Conservation (phyloP, 92 coral and sea anemone genomes). For the Heliopora coerulea region DNA sequence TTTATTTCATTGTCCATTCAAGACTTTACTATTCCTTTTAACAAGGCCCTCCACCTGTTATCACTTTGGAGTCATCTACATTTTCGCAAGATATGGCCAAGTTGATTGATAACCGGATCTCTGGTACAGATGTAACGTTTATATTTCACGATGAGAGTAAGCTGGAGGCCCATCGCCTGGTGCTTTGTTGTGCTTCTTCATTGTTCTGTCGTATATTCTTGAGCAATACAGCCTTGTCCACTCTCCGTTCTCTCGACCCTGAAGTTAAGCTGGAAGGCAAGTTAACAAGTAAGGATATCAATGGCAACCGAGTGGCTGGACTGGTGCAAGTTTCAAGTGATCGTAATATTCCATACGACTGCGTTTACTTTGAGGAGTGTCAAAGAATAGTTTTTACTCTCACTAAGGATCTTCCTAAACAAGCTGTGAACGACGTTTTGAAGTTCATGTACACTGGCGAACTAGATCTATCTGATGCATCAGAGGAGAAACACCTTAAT, state of each 20-base stretch:
- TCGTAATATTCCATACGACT: constrained; percentile 34
- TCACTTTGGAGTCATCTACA: constrained; percentile 59
- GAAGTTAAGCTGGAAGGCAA: constrained; percentile 18
- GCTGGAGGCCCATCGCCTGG: constrained; percentile 67
- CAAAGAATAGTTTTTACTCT: constrained; percentile 15
- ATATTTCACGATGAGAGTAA: constrained; percentile 53
- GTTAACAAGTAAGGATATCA: constrained; percentile 36
- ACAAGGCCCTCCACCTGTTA: constrained; percentile 68
- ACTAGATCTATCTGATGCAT: constrained; percentile 45
- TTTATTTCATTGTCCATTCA: too few relatives aligned
- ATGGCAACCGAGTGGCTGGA: constrained; percentile 23
- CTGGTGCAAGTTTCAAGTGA: constrained; percentile 33
- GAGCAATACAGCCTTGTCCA: constrained; percentile 14
- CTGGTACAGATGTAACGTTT: constrained; percentile 59
- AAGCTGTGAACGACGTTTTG: constrained; percentile 39
- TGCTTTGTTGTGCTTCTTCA: constrained; percentile 65
- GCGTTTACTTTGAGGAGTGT: constrained; percentile 20
- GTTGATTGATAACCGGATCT: constrained; percentile 44
- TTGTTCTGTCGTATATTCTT: constrained; percentile 51
- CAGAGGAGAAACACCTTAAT: constrained; percentile 37
- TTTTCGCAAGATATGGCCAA: constrained; percentile 61
- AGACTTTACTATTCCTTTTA: too few relatives aligned
- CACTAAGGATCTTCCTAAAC: constrained; percentile 5
- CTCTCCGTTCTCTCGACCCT: not conserved
- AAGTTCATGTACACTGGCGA: constrained; percentile 73